Base-by-base conservation (phyloP, 2,113 vertebrate genomes). In the Chauna torquata region DNA sequence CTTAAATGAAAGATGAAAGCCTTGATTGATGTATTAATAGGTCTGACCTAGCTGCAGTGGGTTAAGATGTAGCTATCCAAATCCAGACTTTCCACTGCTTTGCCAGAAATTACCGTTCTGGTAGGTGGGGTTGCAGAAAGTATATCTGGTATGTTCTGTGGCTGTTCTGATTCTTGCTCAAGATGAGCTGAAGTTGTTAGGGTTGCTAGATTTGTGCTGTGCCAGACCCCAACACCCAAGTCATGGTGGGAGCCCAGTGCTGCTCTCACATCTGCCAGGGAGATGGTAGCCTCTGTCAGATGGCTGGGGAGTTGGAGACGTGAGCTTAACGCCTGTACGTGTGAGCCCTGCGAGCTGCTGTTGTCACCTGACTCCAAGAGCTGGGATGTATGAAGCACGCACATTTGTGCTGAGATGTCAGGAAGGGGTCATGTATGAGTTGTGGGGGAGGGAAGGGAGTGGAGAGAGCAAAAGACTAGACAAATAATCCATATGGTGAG, bases 1-100 rank as follows among this genome's bases (percentile, higher is more conserved):
- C 90, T 77, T 54, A 96, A 95, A 93, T 62, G 47, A 80, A 74
- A 88, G 78, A 80, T 82, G 82, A 96, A 82, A 93, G 44, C 57
- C 71, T 87, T 65, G 45, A 52, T 44, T 54, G 72, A 76, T 76
- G 30, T 24, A 15, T 61, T 86, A 70, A 58, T 92, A 55, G 70
- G 61, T 85, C 57, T 54, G 52, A 71, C 61, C 94, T 88, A 85
- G 78, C 76, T 90, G 80, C 57, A 80, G 81, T 3, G 7, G 49
- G 57, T 82, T 91, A 85, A 78, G 57, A 69, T 36, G 10, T 49
- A 55, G 79, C 83, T 75, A 65, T 12, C 61, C 57, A 87, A 96
- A 94, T 61, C 61, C 61, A 68, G 52, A 89, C 61, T 54, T 96
- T 96, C 77, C 91, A 86, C 57, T 36, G 6, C 40, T 68, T 68